phyloP scores from a whole-genome alignment of 2,888 invertebrate species.

The Therioaphis trifolii region DNA sequence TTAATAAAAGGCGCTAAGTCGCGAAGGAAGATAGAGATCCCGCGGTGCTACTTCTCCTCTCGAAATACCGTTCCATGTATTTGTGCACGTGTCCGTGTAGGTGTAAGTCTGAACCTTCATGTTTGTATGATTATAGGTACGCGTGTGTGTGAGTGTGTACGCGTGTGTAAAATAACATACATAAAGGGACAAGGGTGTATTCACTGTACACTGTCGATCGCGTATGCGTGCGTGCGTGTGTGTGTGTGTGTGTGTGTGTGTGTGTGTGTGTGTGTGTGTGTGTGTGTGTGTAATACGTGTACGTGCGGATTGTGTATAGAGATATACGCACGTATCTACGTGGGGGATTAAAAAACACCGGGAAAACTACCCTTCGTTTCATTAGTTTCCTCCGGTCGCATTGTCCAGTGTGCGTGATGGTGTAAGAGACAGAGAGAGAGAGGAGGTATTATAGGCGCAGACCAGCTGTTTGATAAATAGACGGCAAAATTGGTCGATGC shows the following conservation, averaged over 20 bases:
- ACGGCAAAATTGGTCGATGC: slow-evolving; percentile 55
- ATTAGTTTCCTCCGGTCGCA: slow-evolving; percentile 2
- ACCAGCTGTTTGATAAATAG: slow-evolving; percentile 60
- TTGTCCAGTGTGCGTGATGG: background rate
- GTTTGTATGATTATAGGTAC: too few relatives aligned
- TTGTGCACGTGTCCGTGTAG: background rate
- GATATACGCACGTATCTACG: background rate
- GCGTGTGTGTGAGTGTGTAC: background rate
- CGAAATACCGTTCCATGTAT: slow-evolving; percentile 14
- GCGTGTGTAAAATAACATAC: background rate
- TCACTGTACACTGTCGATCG: too few relatives aligned
- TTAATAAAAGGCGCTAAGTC: slow-evolving; percentile 55
- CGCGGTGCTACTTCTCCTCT: background rate
- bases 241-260: background rate
- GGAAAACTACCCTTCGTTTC: slow-evolving; percentile 30
- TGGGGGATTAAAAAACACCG: slow-evolving; percentile 43
- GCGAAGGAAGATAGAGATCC: slow-evolving; percentile 5
- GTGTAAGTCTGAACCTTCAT: too few relatives aligned
- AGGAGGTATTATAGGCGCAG: background rate
- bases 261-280: background rate
- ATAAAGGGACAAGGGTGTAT: too few relatives aligned
- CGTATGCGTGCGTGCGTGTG: too few relatives aligned
- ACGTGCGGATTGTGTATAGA: too few relatives aligned
- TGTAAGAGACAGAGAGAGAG: background rate
- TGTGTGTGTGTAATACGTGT: background rate